phyloP scores from a whole-genome alignment of 2,888 invertebrate genomes.

The Heliothis peltigera region DNA sequence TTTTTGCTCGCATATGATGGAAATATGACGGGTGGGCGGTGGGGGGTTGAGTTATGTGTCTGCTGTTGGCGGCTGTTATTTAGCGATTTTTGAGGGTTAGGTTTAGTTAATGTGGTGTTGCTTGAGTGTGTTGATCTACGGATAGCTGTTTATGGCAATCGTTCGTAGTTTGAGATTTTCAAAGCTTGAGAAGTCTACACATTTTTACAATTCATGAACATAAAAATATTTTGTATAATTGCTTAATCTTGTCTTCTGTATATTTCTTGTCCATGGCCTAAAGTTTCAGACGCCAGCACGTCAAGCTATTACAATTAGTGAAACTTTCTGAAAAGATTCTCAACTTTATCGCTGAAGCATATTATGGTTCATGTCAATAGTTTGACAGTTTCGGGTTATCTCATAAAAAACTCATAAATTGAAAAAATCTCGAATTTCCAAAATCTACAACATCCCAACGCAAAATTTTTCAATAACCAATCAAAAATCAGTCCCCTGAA shows the following conservation, averaged over 20 bases:
- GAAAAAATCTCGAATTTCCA: constrained; percentile 12
- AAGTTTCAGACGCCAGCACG: no score
- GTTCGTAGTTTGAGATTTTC: not conserved
- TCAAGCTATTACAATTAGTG: no score
- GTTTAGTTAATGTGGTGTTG: constrained; percentile 52
- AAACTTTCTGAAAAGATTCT: no score
- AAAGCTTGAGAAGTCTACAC: no score
- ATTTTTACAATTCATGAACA: no score
- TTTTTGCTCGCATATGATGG: constrained; percentile 87
- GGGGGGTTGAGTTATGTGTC: constrained; percentile 69
- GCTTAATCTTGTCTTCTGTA: no score
- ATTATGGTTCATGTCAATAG: no score
- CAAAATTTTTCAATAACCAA: constrained; percentile 67
- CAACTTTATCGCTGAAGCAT: no score
- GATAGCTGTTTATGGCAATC: not conserved
- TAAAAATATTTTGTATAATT: no score
- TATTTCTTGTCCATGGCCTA: no score
- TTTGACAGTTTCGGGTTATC: no score
- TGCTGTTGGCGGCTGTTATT: constrained; percentile 57
- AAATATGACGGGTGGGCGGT: constrained; percentile 82
- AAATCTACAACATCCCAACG: constrained; percentile 51
- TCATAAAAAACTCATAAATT: constrained; percentile 13
- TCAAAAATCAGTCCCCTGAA: constrained; percentile 64
- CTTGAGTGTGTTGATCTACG: constrained; percentile 25
- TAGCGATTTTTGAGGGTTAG: constrained; percentile 58